phyloP scores from a whole-genome alignment of 2,797 vertebrate species.

The Poeciliopsis paucimaculata region DNA sequence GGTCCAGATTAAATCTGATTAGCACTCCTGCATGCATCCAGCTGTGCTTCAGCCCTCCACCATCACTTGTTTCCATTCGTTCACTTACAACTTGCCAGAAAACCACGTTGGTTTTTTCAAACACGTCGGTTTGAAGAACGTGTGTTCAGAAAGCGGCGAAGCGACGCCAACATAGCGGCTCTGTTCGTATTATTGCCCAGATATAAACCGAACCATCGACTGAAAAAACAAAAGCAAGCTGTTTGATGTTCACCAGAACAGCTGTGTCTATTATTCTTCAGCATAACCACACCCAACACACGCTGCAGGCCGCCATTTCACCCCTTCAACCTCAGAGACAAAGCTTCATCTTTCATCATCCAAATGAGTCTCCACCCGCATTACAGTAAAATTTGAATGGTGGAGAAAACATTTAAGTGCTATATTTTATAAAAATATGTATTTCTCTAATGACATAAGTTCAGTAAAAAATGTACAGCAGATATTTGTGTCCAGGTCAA shows the following conservation, averaged over 20 bases:
- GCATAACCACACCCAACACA: not conserved
- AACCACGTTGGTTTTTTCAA: constrained; percentile 33
- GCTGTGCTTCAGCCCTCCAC: constrained; percentile 11
- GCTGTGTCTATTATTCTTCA: not conserved
- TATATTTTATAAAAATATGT: not conserved
- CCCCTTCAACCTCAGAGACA: not conserved
- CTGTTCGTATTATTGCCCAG: not conserved
- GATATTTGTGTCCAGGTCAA: not conserved
- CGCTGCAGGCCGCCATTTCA: not conserved
- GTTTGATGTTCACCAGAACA: not conserved
- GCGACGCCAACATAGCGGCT: not conserved
- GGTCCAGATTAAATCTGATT: constrained; percentile 47
- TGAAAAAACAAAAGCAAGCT: not conserved
- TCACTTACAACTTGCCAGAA: constrained; percentile 51
- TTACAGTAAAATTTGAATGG: not conserved
- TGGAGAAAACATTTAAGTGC: not conserved
- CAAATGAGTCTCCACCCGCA: not conserved
- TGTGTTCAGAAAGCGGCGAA: constrained; percentile 36
- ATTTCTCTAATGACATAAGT: not conserved
- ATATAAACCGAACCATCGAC: not conserved
- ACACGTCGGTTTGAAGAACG: constrained; percentile 39
- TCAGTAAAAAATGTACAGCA: not conserved
- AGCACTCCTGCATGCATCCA: constrained; percentile 29
- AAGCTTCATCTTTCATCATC: not conserved
- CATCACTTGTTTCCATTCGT: constrained; percentile 53